A percentile compares a stretch with the other conserved stretches of the same genome.
These are phyloP conservation scores for Centruroides vittatus DNA, from an alignment of 1,140 invertebrate genomes.

Conservation along the genomic window DNA sequence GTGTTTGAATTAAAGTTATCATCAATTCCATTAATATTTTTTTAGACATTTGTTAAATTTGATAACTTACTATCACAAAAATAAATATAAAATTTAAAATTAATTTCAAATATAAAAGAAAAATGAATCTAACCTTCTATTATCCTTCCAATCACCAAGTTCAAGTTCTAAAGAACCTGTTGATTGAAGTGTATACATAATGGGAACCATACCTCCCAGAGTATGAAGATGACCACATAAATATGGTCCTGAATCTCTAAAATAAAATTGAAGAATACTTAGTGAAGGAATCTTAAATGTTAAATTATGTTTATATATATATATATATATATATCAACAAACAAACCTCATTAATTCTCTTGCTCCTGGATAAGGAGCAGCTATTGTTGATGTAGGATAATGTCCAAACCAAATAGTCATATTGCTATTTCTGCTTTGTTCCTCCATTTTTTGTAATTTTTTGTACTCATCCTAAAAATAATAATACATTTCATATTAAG, in stretches of 20 bases:
- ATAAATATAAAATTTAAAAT: too few relatives aligned
- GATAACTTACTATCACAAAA: too few relatives aligned
- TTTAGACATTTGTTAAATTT: too few relatives aligned
- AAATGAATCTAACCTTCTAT: conserved; percentile 48
- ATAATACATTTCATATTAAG: too few relatives aligned
- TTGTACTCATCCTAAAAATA: neutral
- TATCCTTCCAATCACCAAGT: conserved; percentile 86
- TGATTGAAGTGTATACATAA: conserved; percentile 77
- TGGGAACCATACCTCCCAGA: conserved; percentile 54
- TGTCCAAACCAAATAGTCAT: conserved; percentile 75
- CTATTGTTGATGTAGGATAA: conserved; percentile 79
- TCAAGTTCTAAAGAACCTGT: conserved; percentile 77
- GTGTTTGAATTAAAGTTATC: too few relatives aligned
- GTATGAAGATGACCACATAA: conserved; percentile 88
- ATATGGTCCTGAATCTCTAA: conserved; percentile 48
- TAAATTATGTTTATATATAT: neutral
- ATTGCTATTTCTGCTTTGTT: conserved; percentile 24
- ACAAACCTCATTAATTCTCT: conserved; percentile 37
- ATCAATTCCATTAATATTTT: too few relatives aligned
- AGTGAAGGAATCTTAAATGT: conserved; percentile 1
- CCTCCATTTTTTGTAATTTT: neutral
- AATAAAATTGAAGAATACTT: neutral
- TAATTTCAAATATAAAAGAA: neutral
- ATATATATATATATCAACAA: neutral
- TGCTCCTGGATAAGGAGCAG: conserved; percentile 41